Conservation (phyloP, 2,113 vertebrate species). For the Rhinoptilus africanus region DNA sequence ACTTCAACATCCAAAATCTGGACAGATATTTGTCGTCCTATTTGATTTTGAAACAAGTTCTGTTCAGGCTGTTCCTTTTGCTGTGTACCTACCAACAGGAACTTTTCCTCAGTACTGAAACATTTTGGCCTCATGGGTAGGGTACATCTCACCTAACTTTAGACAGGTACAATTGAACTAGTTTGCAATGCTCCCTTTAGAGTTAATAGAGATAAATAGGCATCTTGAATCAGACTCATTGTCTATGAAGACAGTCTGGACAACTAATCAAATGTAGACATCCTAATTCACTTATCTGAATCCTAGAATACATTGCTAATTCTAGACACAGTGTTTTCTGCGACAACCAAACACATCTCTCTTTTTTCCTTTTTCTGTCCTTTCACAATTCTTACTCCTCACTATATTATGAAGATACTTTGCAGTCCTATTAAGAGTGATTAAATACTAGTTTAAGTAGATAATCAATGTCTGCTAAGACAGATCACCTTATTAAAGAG, state of each 20-base stretch:
- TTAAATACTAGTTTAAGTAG: slow-evolving; percentile 53
- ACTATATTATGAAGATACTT: slow-evolving; percentile 2
- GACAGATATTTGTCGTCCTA: background rate
- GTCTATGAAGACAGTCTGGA: background rate
- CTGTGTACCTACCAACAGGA: background rate
- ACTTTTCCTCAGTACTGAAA: background rate
- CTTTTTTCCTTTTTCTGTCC: background rate
- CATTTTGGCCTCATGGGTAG: rapidly evolving
- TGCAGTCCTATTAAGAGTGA: background rate
- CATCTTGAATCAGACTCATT: background rate
- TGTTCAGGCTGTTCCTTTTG: background rate
- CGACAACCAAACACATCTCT: background rate
- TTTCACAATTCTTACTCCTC: background rate
- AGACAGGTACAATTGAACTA: background rate
- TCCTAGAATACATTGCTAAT: background rate
- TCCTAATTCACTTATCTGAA: background rate
- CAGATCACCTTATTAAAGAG: slow-evolving; percentile 46
- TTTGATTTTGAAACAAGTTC: background rate
- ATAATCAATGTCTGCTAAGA: slow-evolving; percentile 52
- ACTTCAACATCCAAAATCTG: background rate
- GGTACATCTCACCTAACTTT: background rate
- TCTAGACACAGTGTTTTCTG: background rate
- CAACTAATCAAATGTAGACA: slow-evolving; percentile 4
- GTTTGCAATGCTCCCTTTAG: background rate
- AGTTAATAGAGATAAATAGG: slow-evolving; percentile 1